Conservation (phyloP, 2,888 invertebrate genomes). For the Nomada lathburiana region DNA sequence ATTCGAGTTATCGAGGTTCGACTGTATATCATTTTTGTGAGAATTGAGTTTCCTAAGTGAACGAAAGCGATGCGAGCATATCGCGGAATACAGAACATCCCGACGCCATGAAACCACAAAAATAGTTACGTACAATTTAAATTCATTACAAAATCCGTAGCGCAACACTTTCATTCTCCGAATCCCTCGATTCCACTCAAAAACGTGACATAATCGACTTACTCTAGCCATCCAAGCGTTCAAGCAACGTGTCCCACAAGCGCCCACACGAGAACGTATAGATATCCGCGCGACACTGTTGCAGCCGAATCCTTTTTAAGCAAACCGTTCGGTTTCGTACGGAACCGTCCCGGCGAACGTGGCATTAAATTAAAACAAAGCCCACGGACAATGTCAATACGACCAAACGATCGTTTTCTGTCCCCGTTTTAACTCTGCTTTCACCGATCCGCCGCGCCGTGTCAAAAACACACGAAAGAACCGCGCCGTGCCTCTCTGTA, state of each 20-base stretch:
- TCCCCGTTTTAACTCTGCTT: slow-evolving; percentile 10
- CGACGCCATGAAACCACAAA: too few species aligned
- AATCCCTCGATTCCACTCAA: too few species aligned
- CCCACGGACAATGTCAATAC: slow-evolving; percentile 16
- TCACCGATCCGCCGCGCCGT: slow-evolving; percentile 25
- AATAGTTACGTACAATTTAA: too few species aligned
- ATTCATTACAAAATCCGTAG: too few species aligned
- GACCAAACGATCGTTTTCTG: slow-evolving; percentile 10
- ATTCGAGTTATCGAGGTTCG: too few species aligned
- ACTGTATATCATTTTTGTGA: too few species aligned
- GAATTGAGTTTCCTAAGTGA: too few species aligned
- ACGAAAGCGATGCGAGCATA: too few species aligned
- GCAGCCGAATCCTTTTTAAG: neutral
- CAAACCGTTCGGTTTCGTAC: neutral
- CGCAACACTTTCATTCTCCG: too few species aligned
- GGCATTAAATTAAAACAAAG: neutral
- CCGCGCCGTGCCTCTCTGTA: slow-evolving; percentile 9
- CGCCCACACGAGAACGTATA: neutral
- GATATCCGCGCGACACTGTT: neutral
- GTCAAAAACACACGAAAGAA: slow-evolving; percentile 42
- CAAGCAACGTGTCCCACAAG: neutral
- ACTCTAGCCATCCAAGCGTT: neutral
- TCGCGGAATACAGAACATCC: too few species aligned
- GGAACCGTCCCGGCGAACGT: neutral
- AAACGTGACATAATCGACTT: neutral